These are phyloP conservation scores for Hydrozoanthus gracilis DNA, from an alignment of 92 coral and sea anemone species.

Conservation along the genomic window DNA sequence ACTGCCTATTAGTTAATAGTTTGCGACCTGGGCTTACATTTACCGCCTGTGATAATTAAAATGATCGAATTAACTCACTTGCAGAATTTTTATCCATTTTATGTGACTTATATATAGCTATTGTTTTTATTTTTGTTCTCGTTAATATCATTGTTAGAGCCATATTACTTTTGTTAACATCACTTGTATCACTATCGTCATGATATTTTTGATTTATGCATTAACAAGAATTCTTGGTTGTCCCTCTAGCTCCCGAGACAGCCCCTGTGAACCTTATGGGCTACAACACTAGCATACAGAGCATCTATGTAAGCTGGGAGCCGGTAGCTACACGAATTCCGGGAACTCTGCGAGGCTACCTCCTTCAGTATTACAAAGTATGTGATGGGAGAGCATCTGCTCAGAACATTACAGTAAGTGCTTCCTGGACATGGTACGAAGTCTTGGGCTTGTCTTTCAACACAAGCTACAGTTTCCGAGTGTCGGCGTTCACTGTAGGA, in stretches of 20 bases:
- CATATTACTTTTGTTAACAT: neutral
- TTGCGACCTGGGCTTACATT: no score
- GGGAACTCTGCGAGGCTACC: slow-evolving; percentile 25
- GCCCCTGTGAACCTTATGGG: neutral
- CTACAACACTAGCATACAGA: slow-evolving; percentile 4
- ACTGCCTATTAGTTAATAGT: no score
- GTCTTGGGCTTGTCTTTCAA: neutral
- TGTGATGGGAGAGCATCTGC: neutral
- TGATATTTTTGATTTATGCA: neutral
- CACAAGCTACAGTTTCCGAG: slow-evolving; percentile 5
- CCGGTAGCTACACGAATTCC: neutral
- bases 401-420: neutral
- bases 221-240: neutral
- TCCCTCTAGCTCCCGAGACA: slow-evolving; percentile 4
- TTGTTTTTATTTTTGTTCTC: no score
- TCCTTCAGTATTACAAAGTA: neutral
- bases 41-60: no score
- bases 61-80: no score
- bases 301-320: slow-evolving; percentile 17
- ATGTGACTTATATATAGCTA: no score
- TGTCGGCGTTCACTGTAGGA: neutral
- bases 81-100: no score
- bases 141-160: no score
- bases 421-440: neutral
- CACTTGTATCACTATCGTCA: neutral